A percentile compares a stretch with the other conserved stretches of the same genome.
phyloP scores from a whole-genome alignment of 2,113 vertebrate species.

The Numida meleagris region DNA sequence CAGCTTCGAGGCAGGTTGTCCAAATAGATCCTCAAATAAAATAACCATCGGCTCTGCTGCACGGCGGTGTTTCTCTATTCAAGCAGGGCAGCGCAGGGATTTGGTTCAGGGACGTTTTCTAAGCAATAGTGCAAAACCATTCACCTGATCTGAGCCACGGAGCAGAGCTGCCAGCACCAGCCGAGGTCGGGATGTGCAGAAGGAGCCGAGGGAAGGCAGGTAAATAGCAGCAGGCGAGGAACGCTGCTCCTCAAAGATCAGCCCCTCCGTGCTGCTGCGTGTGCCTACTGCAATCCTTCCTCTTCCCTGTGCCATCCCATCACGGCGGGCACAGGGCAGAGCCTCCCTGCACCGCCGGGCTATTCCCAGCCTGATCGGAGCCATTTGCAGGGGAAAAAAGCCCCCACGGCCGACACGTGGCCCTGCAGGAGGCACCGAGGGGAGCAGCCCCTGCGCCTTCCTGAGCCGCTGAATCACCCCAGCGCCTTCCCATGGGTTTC shows the following conservation, averaged over 20 bases:
- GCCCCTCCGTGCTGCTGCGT: neutral
- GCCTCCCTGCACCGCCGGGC: neutral
- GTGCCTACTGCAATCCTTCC: neutral
- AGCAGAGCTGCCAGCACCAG: accelerated
- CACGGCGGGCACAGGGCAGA: neutral
- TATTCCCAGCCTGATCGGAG: neutral
- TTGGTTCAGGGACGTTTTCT: neutral
- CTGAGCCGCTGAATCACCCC: constrained; percentile 13
- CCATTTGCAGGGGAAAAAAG: neutral
- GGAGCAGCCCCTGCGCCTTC: constrained; percentile 13
- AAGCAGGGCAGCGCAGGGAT: neutral
- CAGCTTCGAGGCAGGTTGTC: neutral
- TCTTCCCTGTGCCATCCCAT: neutral
- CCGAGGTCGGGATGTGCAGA: accelerated
- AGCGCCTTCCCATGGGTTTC: constrained; percentile 9
- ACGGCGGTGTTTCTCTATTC: neutral
- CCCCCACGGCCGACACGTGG: neutral
- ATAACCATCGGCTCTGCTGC: neutral
- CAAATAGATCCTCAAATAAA: constrained; percentile 27
- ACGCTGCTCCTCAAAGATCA: constrained; percentile 37
- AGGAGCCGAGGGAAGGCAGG: neutral
- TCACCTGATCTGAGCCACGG: neutral
- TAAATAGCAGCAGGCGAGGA: constrained; percentile 4
- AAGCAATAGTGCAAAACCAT: neutral
- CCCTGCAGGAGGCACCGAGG: neutral